These are phyloP conservation scores for Eledona agricola DNA, from an alignment of 2,888 invertebrate genomes.

Conservation along the genomic window DNA sequence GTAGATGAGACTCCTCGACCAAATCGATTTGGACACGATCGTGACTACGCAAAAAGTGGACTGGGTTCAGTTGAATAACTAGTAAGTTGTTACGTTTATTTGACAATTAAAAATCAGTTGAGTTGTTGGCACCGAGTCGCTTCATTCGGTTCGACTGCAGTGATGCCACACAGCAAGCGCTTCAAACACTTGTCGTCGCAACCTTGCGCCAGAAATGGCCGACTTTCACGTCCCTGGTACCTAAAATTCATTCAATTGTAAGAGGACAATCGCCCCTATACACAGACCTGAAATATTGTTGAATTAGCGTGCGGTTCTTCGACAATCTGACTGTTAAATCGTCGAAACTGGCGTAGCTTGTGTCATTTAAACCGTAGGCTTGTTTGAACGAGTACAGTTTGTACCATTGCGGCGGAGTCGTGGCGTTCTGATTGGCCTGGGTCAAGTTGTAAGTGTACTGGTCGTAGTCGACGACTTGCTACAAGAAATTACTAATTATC, in stretches of 20 bases:
- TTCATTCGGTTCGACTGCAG: conserved; percentile 18
- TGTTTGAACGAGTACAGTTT: conserved; percentile 79
- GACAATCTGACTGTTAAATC: conserved; percentile 69
- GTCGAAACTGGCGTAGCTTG: conserved; percentile 72
- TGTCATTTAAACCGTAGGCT: conserved; percentile 69
- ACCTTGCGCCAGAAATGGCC: conserved; percentile 2
- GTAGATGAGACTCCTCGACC: conserved; percentile 21
- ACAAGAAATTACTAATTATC: conserved; percentile 31
- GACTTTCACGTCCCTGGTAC: conserved; percentile 27
- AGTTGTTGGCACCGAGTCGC: conserved; percentile 15
- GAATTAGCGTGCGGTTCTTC: conserved; percentile 64
- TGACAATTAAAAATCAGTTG: background rate
- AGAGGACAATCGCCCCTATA: background rate
- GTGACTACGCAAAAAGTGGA: conserved; percentile 4
- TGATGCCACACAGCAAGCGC: conserved; percentile 15
- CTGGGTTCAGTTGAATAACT: conserved; percentile 14
- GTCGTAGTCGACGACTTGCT: conserved; percentile 74
- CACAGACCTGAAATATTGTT: conserved; percentile 52
- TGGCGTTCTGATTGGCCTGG: conserved; percentile 70
- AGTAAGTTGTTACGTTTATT: conserved; percentile 10
- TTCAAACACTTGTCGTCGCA: conserved; percentile 18
- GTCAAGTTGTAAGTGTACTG: conserved; percentile 81
- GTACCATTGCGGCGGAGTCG: conserved; percentile 73
- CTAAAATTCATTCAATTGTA: conserved; percentile 10
- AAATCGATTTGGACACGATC: conserved; percentile 3